A percentile compares a stretch with the other conserved stretches of the same genome.
These are phyloP conservation scores for Antidorcas marsupialis DNA, from an alignment of 2,113 vertebrate genomes.

Conservation along the genomic window DNA sequence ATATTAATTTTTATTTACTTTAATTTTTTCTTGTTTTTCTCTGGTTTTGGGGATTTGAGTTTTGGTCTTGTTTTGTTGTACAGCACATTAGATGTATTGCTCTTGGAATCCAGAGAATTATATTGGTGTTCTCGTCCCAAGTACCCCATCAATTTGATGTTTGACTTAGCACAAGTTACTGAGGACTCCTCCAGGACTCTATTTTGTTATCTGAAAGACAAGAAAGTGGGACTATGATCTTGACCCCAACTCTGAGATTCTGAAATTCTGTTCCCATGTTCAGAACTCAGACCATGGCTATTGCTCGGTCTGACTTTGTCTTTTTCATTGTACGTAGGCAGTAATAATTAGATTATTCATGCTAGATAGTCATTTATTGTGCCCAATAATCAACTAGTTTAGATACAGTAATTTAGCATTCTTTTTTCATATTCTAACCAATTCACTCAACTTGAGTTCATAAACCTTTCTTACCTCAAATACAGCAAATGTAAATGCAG, in stretches of 20 bases:
- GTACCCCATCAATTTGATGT: not conserved
- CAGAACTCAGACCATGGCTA: not conserved
- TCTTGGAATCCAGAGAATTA: not conserved
- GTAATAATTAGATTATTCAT: conserved; percentile 10
- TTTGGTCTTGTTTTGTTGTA: not conserved
- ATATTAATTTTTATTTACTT: conserved; percentile 2
- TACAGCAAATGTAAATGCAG: conserved; percentile 3
- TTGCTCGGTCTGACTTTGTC: not conserved
- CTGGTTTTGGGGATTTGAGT: not conserved
- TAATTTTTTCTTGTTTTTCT: conserved; percentile 6
- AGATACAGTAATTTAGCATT: not conserved
- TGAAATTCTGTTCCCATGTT: not conserved
- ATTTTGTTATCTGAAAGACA: not conserved
- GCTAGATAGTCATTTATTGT: conserved; percentile 8
- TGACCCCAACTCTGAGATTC: not conserved
- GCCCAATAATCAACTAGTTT: not conserved
- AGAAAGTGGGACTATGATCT: not conserved
- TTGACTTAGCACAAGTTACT: not conserved
- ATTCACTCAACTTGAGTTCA: not conserved
- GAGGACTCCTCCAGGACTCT: not conserved
- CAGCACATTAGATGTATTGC: not conserved
- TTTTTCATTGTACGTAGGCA: not conserved
- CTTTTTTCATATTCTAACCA: conserved; percentile 10
- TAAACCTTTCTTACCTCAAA: not conserved
- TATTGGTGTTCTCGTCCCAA: not conserved